Conservation (phyloP, 2,888 invertebrate genomes). For the Thereva unica region DNA sequence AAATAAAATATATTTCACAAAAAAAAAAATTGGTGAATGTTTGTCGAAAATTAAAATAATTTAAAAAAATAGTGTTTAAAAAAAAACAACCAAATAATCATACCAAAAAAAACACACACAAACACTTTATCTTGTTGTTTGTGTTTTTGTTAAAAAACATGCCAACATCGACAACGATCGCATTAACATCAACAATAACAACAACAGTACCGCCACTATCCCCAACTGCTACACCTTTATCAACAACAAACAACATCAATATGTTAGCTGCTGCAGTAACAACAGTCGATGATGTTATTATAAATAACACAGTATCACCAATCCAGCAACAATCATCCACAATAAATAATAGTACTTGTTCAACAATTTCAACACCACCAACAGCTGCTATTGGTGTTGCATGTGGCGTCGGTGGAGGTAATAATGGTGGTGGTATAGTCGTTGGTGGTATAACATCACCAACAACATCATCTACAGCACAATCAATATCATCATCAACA, state of each 20-base stretch:
- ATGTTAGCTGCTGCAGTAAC: conserved; percentile 35
- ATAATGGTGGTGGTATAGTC: too few species aligned
- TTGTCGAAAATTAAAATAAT: conserved; percentile 2
- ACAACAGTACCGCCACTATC: conserved; percentile 10
- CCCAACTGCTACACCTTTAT: conserved; percentile 14
- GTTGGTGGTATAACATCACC: too few species aligned
- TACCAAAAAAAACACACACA: not conserved
- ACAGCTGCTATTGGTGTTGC: conserved; percentile 8
- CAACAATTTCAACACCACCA: conserved; percentile 20
- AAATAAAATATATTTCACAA: conserved; percentile 7
- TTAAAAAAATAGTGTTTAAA: not conserved
- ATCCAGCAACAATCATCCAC: conserved; percentile 20
- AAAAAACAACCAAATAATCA: not conserved
- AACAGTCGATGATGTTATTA: conserved; percentile 38
- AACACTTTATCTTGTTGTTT: not conserved
- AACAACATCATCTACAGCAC: conserved; percentile 21
- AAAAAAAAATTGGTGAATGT: conserved; percentile 20
- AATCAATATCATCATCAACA: conserved; percentile 28
- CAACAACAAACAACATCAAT: conserved; percentile 30
- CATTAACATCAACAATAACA: conserved; percentile 21
- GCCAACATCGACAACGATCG: conserved; percentile 32
- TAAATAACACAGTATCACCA: conserved; percentile 33
- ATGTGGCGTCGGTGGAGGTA: conserved; percentile 3
- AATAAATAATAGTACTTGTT: conserved; percentile 25
- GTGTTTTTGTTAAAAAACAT: conserved; percentile 19